These are phyloP conservation scores for Austrofundulus limnaeus DNA, from an alignment of 2,113 vertebrate genomes.

Conservation along the genomic window DNA sequence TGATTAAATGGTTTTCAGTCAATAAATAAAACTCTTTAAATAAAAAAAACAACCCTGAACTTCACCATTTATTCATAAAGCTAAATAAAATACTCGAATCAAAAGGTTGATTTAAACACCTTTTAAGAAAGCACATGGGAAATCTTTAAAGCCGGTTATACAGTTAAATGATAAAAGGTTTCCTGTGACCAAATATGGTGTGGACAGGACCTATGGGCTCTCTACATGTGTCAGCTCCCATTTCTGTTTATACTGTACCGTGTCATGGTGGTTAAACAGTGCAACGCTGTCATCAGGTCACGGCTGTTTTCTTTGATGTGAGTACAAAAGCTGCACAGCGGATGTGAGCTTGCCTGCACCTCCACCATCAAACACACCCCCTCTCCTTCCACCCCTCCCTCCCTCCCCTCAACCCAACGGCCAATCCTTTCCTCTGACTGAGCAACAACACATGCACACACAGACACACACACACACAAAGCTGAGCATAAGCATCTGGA, in stretches of 20 bases:
- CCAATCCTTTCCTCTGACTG: slow-evolving; percentile 58
- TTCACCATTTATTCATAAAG: background rate
- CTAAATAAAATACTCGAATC: background rate
- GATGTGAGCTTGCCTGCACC: slow-evolving; percentile 54
- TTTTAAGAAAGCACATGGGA: background rate
- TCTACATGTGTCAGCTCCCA: slow-evolving; percentile 22
- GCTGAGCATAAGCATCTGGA: slow-evolving; percentile 73
- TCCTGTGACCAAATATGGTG: background rate
- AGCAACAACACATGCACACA: slow-evolving; percentile 40
- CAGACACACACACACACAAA: slow-evolving; percentile 23
- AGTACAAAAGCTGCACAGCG: slow-evolving; percentile 62
- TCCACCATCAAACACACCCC: slow-evolving; percentile 11
- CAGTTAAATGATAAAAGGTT: background rate
- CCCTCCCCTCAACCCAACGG: background rate
- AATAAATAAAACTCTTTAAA: background rate
- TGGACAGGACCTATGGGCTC: background rate
- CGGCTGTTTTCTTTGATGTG: slow-evolving; percentile 52
- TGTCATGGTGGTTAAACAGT: slow-evolving; percentile 46
- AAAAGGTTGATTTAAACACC: background rate
- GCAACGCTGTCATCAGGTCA: slow-evolving; percentile 42
- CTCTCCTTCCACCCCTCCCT: background rate
- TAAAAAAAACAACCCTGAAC: background rate
- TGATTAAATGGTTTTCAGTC: background rate
- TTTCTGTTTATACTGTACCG: slow-evolving; percentile 33
- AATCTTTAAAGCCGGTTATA: slow-evolving; percentile 1